These are phyloP conservation scores for Timandra comae DNA, from an alignment of 2,888 invertebrate genomes.

Conservation along the genomic window DNA sequence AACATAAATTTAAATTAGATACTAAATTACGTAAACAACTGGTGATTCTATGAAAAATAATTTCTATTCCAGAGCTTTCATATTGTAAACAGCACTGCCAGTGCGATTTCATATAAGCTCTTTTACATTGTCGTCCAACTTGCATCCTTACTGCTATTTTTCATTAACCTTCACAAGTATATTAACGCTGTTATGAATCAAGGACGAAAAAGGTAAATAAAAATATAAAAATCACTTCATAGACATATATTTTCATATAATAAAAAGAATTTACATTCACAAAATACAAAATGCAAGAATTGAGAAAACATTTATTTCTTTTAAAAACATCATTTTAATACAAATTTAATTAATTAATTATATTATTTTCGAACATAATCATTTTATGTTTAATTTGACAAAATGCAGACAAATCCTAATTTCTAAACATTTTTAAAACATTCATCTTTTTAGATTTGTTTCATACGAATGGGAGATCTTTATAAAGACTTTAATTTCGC, in stretches of 20 bases:
- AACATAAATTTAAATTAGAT: no score
- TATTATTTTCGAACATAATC: constrained; percentile 42
- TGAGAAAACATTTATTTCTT: constrained; percentile 51
- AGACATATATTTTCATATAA: constrained; percentile 52
- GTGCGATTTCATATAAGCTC: no score
- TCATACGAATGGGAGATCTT: constrained; percentile 64
- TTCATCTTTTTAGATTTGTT: constrained; percentile 32
- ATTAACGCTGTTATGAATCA: no score
- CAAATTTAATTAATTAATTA: no score
- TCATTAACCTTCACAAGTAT: no score
- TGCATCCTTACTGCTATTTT: no score
- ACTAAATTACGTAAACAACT: no score
- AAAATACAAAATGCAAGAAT: constrained; percentile 50
- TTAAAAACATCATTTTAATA: constrained; percentile 48
- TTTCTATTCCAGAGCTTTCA: no score
- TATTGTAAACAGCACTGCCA: no score
- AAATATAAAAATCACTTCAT: constrained; percentile 30
- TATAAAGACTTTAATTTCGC: constrained; percentile 44
- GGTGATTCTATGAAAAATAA: no score
- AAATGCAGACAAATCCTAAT: constrained; percentile 35
- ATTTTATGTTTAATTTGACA: constrained; percentile 38
- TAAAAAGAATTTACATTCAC: constrained; percentile 47
- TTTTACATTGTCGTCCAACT: no score
- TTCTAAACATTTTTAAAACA: constrained; percentile 42
- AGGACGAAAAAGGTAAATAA: constrained; percentile 14